phyloP scores from a whole-genome alignment of 1,140 invertebrate genomes.

The Araneus ventricosus region DNA sequence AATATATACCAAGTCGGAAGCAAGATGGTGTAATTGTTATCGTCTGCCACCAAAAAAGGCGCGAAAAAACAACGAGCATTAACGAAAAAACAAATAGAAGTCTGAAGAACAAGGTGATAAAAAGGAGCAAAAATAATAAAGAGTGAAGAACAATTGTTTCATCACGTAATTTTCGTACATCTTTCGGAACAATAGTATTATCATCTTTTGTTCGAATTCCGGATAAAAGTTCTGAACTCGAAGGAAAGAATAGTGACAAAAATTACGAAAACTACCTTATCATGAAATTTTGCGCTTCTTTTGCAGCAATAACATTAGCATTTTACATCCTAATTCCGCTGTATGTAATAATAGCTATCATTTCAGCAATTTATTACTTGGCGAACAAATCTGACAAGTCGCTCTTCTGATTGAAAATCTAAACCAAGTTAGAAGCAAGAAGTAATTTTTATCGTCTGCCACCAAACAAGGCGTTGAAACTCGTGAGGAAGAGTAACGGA shows the following conservation, averaged over 20 bases:
- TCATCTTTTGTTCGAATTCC: constrained; percentile 37
- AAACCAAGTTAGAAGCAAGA: not conserved
- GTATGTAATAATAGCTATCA: too few relatives aligned
- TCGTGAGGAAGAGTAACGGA: not conserved
- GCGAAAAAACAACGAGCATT: not conserved
- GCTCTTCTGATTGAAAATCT: too few relatives aligned
- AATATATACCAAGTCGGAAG: not conserved
- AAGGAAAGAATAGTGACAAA: too few relatives aligned
- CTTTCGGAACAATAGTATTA: constrained; percentile 43
- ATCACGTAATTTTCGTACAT: not conserved
- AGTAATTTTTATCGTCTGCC: not conserved
- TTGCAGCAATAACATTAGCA: too few relatives aligned
- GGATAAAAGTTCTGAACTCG: too few relatives aligned
- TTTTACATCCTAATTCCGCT: too few relatives aligned
- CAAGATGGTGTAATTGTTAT: not conserved
- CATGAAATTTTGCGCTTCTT: too few relatives aligned
- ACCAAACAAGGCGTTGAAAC: not conserved
- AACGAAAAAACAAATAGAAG: not conserved
- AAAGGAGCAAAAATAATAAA: not conserved
- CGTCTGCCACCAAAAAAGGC: not conserved
- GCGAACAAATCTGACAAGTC: not conserved
- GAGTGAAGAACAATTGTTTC: not conserved
- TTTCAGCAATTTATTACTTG: not conserved
- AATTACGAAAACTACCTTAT: too few relatives aligned
- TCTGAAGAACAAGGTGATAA: too few relatives aligned